phyloP scores from a whole-genome alignment of 2,797 vertebrate genomes.

The Sphenopsis melanotis region DNA sequence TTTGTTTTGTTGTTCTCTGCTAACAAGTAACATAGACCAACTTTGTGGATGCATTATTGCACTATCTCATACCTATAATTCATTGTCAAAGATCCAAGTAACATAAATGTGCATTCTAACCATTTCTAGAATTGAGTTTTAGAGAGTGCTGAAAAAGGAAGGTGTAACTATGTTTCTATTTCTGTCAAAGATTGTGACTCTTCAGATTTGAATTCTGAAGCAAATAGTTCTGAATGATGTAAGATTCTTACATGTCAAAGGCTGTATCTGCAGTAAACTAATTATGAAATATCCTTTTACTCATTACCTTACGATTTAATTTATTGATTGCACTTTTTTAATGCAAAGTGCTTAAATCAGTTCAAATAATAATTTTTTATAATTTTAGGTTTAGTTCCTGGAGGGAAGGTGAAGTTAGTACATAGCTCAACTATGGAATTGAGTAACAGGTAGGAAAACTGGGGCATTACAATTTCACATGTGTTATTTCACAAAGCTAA shows the following conservation, averaged over 20 bases:
- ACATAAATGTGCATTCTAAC: not conserved
- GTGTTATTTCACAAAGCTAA: not conserved
- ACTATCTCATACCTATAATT: not conserved
- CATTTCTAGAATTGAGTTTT: not conserved
- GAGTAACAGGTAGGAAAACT: slow-evolving; percentile 77
- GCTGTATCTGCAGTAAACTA: not conserved
- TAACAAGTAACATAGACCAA: not conserved
- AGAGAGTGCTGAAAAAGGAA: not conserved
- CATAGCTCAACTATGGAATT: slow-evolving; percentile 84
- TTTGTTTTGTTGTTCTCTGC: not conserved
- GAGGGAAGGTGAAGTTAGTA: slow-evolving; percentile 92
- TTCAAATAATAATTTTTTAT: not conserved
- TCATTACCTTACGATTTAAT: not conserved
- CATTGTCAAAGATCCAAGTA: not conserved
- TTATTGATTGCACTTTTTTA: not conserved
- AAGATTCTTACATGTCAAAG: not conserved
- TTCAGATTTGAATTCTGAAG: not conserved
- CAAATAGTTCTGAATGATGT: not conserved
- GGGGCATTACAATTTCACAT: not conserved
- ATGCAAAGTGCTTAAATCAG: not conserved
- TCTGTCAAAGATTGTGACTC: not conserved
- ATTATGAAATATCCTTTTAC: not conserved
- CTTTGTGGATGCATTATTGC: not conserved
- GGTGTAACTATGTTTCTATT: not conserved
- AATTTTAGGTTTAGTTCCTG: slow-evolving; percentile 87